Conservation (phyloP, 2,888 invertebrate genomes). For the Meiosimyza platycephala region DNA sequence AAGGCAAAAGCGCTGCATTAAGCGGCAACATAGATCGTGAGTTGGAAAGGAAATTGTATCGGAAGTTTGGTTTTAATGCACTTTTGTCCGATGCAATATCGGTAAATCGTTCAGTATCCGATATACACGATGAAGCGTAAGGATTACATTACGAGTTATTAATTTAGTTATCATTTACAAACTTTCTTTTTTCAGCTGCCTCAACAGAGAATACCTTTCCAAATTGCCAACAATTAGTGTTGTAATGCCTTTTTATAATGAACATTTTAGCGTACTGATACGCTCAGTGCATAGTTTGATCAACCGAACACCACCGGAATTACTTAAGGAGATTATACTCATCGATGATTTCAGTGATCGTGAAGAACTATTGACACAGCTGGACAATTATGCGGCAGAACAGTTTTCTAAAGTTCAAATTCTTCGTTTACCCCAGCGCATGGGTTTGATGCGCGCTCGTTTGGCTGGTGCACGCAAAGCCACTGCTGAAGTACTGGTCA, state of each 20-base stretch:
- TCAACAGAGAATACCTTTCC: slow-evolving; percentile 55
- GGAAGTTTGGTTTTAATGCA: slow-evolving; percentile 95
- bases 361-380: slow-evolving; percentile 75
- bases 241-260: slow-evolving; percentile 93
- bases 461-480: slow-evolving; percentile 86
- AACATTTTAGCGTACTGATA: slow-evolving; percentile 89
- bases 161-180: not conserved
- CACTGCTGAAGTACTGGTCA: slow-evolving; percentile 83
- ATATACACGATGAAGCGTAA: slow-evolving; percentile 76
- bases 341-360: slow-evolving; percentile 90
- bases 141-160: slow-evolving; percentile 37
- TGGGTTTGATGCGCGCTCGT: slow-evolving; percentile 89
- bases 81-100: slow-evolving; percentile 92
- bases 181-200: slow-evolving; percentile 52
- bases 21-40: slow-evolving; percentile 73
- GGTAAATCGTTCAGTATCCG: slow-evolving; percentile 84
- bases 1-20: slow-evolving; percentile 76
- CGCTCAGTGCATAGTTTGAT: slow-evolving; percentile 84
- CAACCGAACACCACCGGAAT: slow-evolving; percentile 82
- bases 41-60: slow-evolving; percentile 74
- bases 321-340: slow-evolving; percentile 89
- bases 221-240: slow-evolving; percentile 82
- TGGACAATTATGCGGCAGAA: slow-evolving; percentile 81
- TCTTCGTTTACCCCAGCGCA: slow-evolving; percentile 77
- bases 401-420: slow-evolving; percentile 82